Percentiles rank a stretch among this genome's conserved stretches.
These are phyloP conservation scores for Gavia stellata DNA, from an alignment of 2,113 vertebrate genomes.

Conservation along the genomic window DNA sequence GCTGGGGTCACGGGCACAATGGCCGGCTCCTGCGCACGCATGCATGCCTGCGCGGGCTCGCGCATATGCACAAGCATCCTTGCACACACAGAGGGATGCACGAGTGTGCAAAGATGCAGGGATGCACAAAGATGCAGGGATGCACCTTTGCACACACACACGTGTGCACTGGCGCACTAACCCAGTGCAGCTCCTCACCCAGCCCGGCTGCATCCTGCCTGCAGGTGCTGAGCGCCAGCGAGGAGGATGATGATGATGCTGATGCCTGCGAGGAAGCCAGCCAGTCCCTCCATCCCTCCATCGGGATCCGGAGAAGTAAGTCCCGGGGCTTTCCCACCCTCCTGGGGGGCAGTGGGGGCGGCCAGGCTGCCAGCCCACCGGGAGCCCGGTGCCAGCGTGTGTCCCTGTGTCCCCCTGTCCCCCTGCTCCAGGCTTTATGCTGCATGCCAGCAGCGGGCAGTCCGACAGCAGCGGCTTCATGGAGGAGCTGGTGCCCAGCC, in stretches of 20 bases:
- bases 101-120: rapidly evolving
- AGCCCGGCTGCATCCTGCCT: rapidly evolving
- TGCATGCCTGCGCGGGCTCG: neutral
- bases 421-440: neutral
- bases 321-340: neutral
- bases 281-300: rapidly evolving
- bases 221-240: neutral
- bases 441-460: neutral
- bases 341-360: too few relatives aligned
- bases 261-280: neutral
- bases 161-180: rapidly evolving
- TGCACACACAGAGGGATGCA: neutral
- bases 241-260: rapidly evolving
- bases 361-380: neutral
- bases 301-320: neutral
- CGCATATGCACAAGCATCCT: rapidly evolving
- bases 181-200: neutral
- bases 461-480: conserved; percentile 10
- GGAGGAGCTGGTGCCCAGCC: neutral
- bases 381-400: neutral
- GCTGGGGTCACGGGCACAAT: neutral
- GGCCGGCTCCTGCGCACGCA: neutral
- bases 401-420: rapidly evolving
- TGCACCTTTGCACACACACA: neutral
- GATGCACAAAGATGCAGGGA: rapidly evolving